Conservation (phyloP, 2,113 vertebrate genomes). For the Lichenostomus cassidix region DNA sequence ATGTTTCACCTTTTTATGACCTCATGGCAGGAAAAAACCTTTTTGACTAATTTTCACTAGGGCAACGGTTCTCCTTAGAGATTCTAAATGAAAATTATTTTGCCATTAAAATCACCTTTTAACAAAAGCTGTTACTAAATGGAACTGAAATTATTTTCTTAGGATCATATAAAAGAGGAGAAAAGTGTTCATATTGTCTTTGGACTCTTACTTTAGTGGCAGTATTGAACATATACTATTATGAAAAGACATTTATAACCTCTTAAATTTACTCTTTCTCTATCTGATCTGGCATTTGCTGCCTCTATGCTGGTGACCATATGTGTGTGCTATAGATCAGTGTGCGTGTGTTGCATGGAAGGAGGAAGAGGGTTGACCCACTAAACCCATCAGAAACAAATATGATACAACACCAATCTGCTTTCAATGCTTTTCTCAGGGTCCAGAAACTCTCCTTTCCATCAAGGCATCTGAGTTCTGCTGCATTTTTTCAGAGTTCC, state of each 20-base stretch:
- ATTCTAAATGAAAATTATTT: neutral
- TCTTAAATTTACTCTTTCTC: constrained; percentile 15
- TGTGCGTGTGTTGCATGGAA: neutral
- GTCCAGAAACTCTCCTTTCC: neutral
- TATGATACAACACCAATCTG: neutral
- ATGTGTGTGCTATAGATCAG: neutral
- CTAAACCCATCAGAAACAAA: neutral
- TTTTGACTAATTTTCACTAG: neutral
- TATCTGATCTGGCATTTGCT: constrained; percentile 45
- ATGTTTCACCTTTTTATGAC: neutral
- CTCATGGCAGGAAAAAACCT: neutral
- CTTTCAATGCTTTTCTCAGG: neutral
- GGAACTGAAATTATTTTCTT: neutral
- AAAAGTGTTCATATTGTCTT: neutral
- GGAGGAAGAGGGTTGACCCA: neutral
- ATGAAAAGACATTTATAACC: constrained; percentile 34
- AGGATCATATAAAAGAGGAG: neutral
- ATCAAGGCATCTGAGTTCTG: neutral
- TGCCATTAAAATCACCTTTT: neutral
- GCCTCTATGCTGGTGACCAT: constrained; percentile 34
- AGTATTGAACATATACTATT: neutral
- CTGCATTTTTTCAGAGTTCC: neutral
- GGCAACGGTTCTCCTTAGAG: neutral
- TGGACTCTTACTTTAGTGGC: neutral
- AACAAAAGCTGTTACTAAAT: neutral